Percentiles rank a stretch among this genome's conserved stretches.
Evolutionary conservation across 2,113 vertebrate species (phyloP).

Genomic region (Ptilonorhynchus violaceus): DNA sequence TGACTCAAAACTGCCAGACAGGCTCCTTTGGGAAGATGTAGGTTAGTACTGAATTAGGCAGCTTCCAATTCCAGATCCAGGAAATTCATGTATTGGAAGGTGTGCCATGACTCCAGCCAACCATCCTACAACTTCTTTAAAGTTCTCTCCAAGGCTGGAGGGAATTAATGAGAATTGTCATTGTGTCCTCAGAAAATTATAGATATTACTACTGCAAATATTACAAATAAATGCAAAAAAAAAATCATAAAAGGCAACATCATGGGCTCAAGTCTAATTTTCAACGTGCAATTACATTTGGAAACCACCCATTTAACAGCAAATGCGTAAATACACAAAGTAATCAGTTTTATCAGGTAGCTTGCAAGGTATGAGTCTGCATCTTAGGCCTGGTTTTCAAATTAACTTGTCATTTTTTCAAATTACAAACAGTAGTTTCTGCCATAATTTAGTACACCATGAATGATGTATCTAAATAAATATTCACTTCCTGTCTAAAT

Average conservation of each 20-base stretch:
- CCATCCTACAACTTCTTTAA: neutral
- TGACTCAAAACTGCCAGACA: neutral
- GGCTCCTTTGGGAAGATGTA: neutral
- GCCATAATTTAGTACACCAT: neutral
- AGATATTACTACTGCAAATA: neutral
- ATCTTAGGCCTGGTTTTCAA: constrained; percentile 10
- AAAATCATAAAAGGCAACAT: neutral
- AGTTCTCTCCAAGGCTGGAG: neutral
- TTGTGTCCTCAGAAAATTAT: neutral
- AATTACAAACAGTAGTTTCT: constrained; percentile 30
- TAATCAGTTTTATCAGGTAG: constrained; percentile 16
- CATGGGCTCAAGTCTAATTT: neutral
- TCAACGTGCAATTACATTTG: neutral
- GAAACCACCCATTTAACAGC: neutral
- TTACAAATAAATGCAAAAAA: neutral
- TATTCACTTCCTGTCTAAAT: constrained; percentile 51
- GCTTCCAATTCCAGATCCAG: neutral
- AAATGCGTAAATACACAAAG: constrained; percentile 20
- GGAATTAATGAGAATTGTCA: neutral
- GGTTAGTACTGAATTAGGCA: neutral
- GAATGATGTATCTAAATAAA: constrained; percentile 34
- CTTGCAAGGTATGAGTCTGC: neutral
- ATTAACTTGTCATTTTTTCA: constrained; percentile 47
- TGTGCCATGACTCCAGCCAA: neutral
- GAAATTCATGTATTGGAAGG: neutral